Evolutionary conservation across 2,888 invertebrate genomes (phyloP), one percentile per base, ranked within the genome.

Genomic region (Podotricha telesiphe): DNA sequence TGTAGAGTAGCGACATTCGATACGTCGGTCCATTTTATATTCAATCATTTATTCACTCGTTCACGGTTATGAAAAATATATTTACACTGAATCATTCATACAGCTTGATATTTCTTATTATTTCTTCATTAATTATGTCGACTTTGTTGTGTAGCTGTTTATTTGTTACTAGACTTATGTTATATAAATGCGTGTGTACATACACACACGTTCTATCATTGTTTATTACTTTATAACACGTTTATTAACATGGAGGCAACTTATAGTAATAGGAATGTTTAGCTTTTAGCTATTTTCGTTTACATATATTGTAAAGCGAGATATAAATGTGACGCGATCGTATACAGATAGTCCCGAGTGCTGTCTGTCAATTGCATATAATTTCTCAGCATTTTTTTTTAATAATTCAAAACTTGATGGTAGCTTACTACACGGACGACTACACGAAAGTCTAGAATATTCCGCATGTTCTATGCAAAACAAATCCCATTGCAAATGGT

Each of bases 171-270:
- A 50, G 48, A 62, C 20, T 48, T 58, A 19, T 40, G 0, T n/a
- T 62, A 51, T 51, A 22, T 34, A 53, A 48, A 34, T 47, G 19
- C n/a, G n/a, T n/a, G n/a, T n/a, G n/a, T n/a, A n/a, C n/a, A n/a
- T n/a, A n/a, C n/a, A n/a, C n/a, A n/a, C n/a, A n/a, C 17, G 28
- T 62, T 62, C 48, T 47, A 17, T 48, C 13, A 62, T 62, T 50
- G 48, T 62, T 62, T 15, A 34, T 17, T 45, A 22, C 13, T 13
- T 48, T 37, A 28, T 37, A 15, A 62, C 62, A 50, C 48, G 37
- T 62, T 48, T 62, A 48, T 62, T 62, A 62, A 62, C 37, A 50
- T 20, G 48, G 19, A 62, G 48, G 48, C 48, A 62, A 48, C 48
- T 62, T 62, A 28, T 48, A 62, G 47, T 17, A 4, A 48, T 62